These are phyloP conservation scores for Orchestes rusci DNA, from an alignment of 2,888 invertebrate genomes.

Conservation along the genomic window DNA sequence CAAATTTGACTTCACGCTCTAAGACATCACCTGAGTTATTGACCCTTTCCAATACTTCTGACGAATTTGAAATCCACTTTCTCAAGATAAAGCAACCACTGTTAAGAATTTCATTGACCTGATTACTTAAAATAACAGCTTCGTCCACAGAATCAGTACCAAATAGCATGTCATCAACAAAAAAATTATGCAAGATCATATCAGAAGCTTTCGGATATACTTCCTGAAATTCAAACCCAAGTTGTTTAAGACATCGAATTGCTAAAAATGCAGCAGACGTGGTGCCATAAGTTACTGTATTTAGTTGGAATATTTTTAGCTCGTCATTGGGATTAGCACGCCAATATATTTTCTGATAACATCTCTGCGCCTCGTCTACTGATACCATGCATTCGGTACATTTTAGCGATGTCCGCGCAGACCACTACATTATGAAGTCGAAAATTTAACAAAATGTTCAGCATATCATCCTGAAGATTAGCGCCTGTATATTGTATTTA, in stretches of 20 bases:
- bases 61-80: slow-evolving; percentile 12
- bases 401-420: slow-evolving; percentile 14
- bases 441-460: slow-evolving; percentile 15
- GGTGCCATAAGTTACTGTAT: slow-evolving; percentile 23
- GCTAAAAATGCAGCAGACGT: slow-evolving; percentile 15
- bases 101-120: slow-evolving; percentile 7
- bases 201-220: slow-evolving; percentile 8
- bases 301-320: slow-evolving; percentile 16
- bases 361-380: background rate
- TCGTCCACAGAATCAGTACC: slow-evolving; percentile 9
- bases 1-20: slow-evolving; percentile 1
- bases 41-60: background rate
- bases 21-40: background rate
- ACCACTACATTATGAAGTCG: slow-evolving; percentile 9
- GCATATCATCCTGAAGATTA: slow-evolving; percentile 16
- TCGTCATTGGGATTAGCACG: slow-evolving; percentile 12
- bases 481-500: slow-evolving; percentile 8
- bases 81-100: slow-evolving; percentile 8
- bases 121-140: slow-evolving; percentile 3
- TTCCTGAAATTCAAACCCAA: background rate
- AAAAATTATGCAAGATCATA: too few relatives aligned
- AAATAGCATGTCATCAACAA: slow-evolving; percentile 18
- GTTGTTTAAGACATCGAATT: background rate
- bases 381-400: slow-evolving; percentile 9
- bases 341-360: slow-evolving; percentile 17